Evolutionary conservation across 2,888 invertebrate species (phyloP).

Genomic region (Eupsilia transversa): DNA sequence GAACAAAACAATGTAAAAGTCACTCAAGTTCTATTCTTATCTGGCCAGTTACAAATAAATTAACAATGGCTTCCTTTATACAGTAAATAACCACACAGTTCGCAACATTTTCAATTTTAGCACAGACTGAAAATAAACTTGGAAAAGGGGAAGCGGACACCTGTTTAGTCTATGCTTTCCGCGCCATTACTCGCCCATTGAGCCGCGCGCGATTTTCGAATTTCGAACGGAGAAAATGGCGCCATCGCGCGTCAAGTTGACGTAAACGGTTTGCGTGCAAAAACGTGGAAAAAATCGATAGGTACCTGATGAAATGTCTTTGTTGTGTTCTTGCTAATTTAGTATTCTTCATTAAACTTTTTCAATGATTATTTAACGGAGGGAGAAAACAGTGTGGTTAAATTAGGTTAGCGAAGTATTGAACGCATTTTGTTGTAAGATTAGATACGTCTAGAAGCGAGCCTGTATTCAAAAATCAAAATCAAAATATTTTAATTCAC

Average conservation of each 20-base stretch:
- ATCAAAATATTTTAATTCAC: too few relatives aligned
- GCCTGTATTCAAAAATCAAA: too few relatives aligned
- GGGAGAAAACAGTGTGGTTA: background rate
- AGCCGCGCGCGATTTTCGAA: constrained; percentile 84
- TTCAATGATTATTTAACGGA: constrained; percentile 36
- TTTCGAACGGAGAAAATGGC: constrained; percentile 83
- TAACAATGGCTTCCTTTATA: constrained; percentile 55
- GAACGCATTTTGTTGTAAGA: background rate
- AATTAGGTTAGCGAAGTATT: constrained; percentile 5
- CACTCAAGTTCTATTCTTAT: constrained; percentile 45
- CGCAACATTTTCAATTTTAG: constrained; percentile 64
- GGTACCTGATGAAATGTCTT: constrained; percentile 58
- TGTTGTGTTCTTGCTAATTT: constrained; percentile 60
- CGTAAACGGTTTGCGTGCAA: constrained; percentile 73
- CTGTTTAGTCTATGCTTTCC: constrained; percentile 88
- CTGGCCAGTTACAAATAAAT: constrained; percentile 52
- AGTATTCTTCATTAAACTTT: constrained; percentile 59
- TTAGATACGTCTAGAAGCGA: background rate
- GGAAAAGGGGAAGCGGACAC: constrained; percentile 73
- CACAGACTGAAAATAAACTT: constrained; percentile 65
- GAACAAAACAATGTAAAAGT: constrained; percentile 44
- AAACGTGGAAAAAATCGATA: constrained; percentile 69
- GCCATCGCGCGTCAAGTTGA: constrained; percentile 78
- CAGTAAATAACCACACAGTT: constrained; percentile 52
- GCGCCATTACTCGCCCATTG: constrained; percentile 84